phyloP scores from a whole-genome alignment of 2,888 invertebrate genomes.

The Hirtodrosophila cameraria region DNA sequence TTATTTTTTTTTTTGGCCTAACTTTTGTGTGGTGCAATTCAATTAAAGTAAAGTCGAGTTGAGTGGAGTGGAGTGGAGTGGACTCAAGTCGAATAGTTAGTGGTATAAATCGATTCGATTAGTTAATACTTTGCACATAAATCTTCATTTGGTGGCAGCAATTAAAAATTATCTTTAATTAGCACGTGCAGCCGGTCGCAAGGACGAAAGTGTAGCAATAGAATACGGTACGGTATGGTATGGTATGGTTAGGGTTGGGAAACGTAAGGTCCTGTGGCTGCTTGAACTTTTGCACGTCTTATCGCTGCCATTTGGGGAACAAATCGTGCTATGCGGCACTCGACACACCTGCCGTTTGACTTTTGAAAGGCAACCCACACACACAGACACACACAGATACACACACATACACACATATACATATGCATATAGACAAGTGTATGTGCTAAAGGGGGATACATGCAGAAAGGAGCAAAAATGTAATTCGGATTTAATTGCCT shows the following conservation, averaged over 20 bases:
- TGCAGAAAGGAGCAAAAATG: slow-evolving; percentile 72
- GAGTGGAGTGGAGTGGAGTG: no score
- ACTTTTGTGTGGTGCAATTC: slow-evolving; percentile 42
- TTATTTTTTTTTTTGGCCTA: slow-evolving; percentile 20
- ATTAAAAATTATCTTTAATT: slow-evolving; percentile 83
- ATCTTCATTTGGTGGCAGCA: slow-evolving; percentile 81
- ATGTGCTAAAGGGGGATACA: slow-evolving; percentile 13
- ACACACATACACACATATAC: neutral
- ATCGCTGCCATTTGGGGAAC: slow-evolving; percentile 53
- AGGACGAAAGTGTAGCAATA: slow-evolving; percentile 1
- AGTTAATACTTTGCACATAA: slow-evolving; percentile 68
- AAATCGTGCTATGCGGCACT: slow-evolving; percentile 58
- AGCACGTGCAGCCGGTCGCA: slow-evolving; percentile 74
- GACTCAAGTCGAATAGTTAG: slow-evolving; percentile 31
- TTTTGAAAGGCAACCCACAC: slow-evolving; percentile 42
- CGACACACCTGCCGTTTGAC: slow-evolving; percentile 74
- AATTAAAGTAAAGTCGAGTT: no score
- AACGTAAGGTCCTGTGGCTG: slow-evolving; percentile 43
- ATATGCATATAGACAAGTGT: neutral
- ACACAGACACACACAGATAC: slow-evolving; percentile 19
- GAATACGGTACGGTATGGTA: no score
- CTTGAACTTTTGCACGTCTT: slow-evolving; percentile 65
- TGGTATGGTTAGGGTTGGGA: no score
- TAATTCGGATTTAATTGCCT: slow-evolving; percentile 80
- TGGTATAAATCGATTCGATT: slow-evolving; percentile 43